These are phyloP conservation scores for Myopa tessellatipennis DNA, from an alignment of 2,888 invertebrate genomes.

Conservation along the genomic window DNA sequence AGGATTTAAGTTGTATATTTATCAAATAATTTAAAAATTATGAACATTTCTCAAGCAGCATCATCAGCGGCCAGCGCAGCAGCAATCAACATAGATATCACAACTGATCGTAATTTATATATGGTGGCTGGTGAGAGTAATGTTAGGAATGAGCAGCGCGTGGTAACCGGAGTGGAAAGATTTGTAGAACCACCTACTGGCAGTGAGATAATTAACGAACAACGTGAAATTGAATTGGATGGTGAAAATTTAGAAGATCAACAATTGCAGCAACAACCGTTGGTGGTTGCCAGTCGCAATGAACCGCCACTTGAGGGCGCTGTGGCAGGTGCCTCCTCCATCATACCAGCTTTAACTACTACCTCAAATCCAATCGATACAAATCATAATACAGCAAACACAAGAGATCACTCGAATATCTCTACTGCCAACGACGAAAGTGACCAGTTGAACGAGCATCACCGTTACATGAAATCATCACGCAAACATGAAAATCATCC, in stretches of 20 bases:
- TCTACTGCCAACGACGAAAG: slow-evolving; percentile 66
- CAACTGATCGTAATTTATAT: slow-evolving; percentile 60
- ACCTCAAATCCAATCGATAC: slow-evolving; percentile 33
- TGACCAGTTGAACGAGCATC: slow-evolving; percentile 55
- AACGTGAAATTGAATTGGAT: slow-evolving; percentile 72
- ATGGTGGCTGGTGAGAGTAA: slow-evolving; percentile 62
- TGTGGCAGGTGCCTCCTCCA: slow-evolving; percentile 20
- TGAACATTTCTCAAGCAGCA: slow-evolving; percentile 27
- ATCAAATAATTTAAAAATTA: not conserved
- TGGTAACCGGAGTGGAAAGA: slow-evolving; percentile 72
- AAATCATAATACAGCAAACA: slow-evolving; percentile 45
- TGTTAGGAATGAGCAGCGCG: slow-evolving; percentile 62
- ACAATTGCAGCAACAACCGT: slow-evolving; percentile 47
- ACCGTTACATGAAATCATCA: slow-evolving; percentile 15
- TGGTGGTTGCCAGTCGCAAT: slow-evolving; percentile 64
- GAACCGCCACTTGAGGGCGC: slow-evolving; percentile 70
- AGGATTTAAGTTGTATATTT: not conserved
- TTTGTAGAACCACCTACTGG: slow-evolving; percentile 46
- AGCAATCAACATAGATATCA: slow-evolving; percentile 51
- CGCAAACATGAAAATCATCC: slow-evolving; percentile 17
- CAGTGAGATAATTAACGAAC: slow-evolving; percentile 59
- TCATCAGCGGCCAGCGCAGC: not conserved
- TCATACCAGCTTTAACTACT: slow-evolving; percentile 42
- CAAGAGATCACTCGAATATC: slow-evolving; percentile 57
- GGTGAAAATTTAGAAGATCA: slow-evolving; percentile 72